Base-by-base conservation (phyloP, 2,113 vertebrate species). In the Spea bombifrons region DNA sequence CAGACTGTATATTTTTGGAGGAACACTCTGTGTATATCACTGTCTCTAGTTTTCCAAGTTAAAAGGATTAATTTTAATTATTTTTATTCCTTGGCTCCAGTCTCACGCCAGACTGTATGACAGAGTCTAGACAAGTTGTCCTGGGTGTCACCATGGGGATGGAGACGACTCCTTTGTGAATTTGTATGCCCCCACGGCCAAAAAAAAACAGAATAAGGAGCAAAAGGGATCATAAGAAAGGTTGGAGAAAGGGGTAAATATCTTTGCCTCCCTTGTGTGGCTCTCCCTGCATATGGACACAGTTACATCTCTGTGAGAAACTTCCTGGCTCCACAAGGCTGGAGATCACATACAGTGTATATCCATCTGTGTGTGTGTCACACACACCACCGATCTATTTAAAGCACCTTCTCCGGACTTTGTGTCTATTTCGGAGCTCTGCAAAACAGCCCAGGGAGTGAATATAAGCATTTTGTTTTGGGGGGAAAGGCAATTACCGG, bases 131-230 rank as follows among this genome's bases (percentile, higher is more conserved):
- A 94, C 92, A 81, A 88, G 90, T 86, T 88, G 90, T 90, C 91
- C 90, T 89, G 91, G 90, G 88, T 87, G 95, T 95, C 91, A 92
- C 94, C 93, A 96, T 95, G 94, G 92, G 91, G 93, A 95, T 94
- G 88, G 83, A 88, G 83, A 91, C 88, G 87, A 89, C 88, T 87
- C 88, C 92, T 85, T 91, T 92, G 90, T 93, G 92, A 94, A 94
- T 93, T 90, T 89, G 78, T 76, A 79, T 88, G 88, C 83, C 84
- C 89, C 80, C 76, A 49, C 77, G 81, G 76, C 66, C 87, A 86
- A 44, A 12, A 55, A 65, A 17, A 47, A 50, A 13, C 8, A 48
- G 13, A 65, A 59, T 84, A 89, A 89, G 85, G 64, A 76, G 80
- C 52, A 82, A 78, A 75, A 48, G 16, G 74, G 71, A 49, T 17